Percentiles rank a stretch among this genome's conserved stretches.
Evolutionary conservation across 1,140 invertebrate species (phyloP).

Genomic region (Ptiloglossa arizonensis): DNA sequence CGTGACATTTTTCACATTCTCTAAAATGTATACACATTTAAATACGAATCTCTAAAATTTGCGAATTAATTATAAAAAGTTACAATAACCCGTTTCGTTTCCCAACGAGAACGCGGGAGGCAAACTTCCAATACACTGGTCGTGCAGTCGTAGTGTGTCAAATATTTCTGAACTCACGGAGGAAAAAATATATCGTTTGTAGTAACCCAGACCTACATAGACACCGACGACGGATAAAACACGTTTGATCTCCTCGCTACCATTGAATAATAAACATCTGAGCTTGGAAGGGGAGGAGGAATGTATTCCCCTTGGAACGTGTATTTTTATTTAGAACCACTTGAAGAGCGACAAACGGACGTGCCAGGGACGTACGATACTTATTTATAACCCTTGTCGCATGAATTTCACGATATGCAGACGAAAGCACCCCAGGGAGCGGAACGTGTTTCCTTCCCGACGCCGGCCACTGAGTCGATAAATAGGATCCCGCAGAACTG

Average conservation of each 20-base stretch:
- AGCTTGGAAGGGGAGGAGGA: constrained; percentile 11
- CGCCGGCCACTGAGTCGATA: constrained; percentile 31
- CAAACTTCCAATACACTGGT: no score
- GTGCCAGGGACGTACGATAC: constrained; percentile 42
- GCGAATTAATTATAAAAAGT: no score
- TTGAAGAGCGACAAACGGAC: constrained; percentile 55
- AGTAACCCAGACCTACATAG: background rate
- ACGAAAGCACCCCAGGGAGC: constrained; percentile 45
- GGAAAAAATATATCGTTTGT: no score
- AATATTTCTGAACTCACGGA: background rate
- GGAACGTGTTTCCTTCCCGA: constrained; percentile 34
- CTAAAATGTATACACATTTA: no score
- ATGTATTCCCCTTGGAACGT: constrained; percentile 46
- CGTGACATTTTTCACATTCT: no score
- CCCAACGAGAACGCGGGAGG: no score
- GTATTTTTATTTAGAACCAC: constrained; percentile 60
- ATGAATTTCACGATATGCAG: constrained; percentile 59
- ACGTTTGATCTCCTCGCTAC: constrained; percentile 14
- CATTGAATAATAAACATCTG: constrained; percentile 34
- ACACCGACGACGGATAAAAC: background rate
- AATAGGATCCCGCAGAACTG: constrained; percentile 26
- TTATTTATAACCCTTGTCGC: constrained; percentile 67
- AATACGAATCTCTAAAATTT: no score
- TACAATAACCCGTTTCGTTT: no score
- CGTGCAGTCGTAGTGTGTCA: background rate